A percentile compares a stretch with the other conserved stretches of the same genome.
Evolutionary conservation across 2,113 vertebrate species (phyloP).

Genomic region (Oreochromis niloticus): DNA sequence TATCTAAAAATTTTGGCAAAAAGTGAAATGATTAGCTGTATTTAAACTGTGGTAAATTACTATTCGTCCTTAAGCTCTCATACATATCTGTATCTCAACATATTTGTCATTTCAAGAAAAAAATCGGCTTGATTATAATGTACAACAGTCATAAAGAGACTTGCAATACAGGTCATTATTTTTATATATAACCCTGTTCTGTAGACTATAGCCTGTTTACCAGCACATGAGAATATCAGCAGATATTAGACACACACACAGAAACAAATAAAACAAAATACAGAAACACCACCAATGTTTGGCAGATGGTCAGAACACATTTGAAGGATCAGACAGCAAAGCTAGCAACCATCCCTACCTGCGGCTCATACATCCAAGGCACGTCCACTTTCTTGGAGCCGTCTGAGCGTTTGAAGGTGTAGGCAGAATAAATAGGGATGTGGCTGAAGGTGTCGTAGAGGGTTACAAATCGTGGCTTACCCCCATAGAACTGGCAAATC

Average conservation of each 20-base stretch:
- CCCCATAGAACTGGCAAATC: slow-evolving; percentile 56
- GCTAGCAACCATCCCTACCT: slow-evolving; percentile 22
- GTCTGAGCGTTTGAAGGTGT: slow-evolving; percentile 60
- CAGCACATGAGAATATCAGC: not conserved
- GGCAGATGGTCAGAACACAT: not conserved
- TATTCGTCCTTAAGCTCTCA: not conserved
- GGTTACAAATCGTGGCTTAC: slow-evolving; percentile 45
- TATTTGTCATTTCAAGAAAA: not conserved
- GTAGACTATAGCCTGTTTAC: not conserved
- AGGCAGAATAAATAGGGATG: slow-evolving; percentile 60
- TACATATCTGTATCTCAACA: not conserved
- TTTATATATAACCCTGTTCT: not conserved
- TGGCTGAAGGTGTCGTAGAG: slow-evolving; percentile 49
- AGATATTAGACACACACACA: not conserved
- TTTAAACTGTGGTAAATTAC: not conserved
- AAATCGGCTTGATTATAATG: not conserved
- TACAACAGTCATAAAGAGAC: not conserved
- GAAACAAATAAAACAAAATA: not conserved
- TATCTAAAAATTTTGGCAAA: not conserved
- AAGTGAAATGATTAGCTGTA: not conserved
- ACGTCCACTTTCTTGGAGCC: slow-evolving; percentile 52
- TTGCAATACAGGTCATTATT: not conserved
- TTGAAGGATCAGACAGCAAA: not conserved
- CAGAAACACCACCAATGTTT: not conserved
- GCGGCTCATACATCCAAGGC: slow-evolving; percentile 66